Base-by-base conservation (phyloP, 2,888 invertebrate species). In the Hirtodrosophila alboralis region DNA sequence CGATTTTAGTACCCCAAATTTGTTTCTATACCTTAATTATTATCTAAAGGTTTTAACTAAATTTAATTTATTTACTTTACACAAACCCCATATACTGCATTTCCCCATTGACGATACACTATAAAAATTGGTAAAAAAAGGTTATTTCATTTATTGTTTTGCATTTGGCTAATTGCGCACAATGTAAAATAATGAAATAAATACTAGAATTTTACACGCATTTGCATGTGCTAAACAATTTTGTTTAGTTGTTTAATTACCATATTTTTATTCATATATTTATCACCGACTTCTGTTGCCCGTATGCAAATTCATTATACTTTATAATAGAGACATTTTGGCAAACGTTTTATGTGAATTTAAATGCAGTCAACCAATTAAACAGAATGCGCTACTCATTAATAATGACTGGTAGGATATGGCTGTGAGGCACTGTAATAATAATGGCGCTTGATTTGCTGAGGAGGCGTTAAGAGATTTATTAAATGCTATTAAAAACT, bases 401-500 rank as follows among this genome's bases (percentile, higher is more conserved):
- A 12, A 16, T 43, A 40, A 41, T 57, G 45, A 9, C 12, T 18
- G 4, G 6, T 23, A 1, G 37, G 21, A 10, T n/a, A n/a, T n/a
- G n/a, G n/a, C n/a, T n/a, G n/a, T n/a, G n/a, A n/a, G n/a, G n/a
- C n/a, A n/a, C n/a, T n/a, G n/a, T n/a, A n/a, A n/a, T n/a, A n/a
- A n/a, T n/a, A n/a, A n/a, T n/a, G n/a, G n/a, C n/a, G n/a, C n/a
- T n/a, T n/a, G n/a, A 40, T 0, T 3, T n/a, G 41, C 13, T 38
- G 34, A n/a, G 36, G n/a, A 40, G 34, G 49, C 26, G 70, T 52
- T 65, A 38, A 76, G 56, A 69, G 73, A 79, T 79, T 83, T 79
- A 79, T 81, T 37, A 73, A 81, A 77, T 57, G 64, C 52, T 67
- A 66, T 83, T 83, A 75, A 75, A 81, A 84, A 81, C 81, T 83